phyloP scores from a whole-genome alignment of 1,140 invertebrate genomes.

The Thaumatotibia leucotreta region DNA sequence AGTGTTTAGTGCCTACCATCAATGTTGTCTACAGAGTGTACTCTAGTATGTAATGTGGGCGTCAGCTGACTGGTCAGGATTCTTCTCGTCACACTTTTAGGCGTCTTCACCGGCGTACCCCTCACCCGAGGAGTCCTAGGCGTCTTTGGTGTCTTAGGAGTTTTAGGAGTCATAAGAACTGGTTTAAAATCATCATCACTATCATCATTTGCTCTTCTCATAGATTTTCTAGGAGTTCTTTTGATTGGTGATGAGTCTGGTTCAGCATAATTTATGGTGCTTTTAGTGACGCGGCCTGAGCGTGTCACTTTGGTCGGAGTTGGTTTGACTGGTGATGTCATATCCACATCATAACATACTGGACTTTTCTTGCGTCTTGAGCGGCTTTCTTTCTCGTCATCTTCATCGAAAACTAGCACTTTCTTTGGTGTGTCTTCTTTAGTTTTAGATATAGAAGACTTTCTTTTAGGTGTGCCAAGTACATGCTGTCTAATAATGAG shows the following conservation, averaged over 20 bases:
- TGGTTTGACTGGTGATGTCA: background rate
- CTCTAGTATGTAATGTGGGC: conserved; percentile 55
- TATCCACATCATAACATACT: background rate
- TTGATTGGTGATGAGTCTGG: conserved; percentile 51
- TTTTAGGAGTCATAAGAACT: conserved; percentile 40
- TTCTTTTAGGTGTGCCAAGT: conserved; percentile 52
- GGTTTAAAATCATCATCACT: conserved; percentile 59
- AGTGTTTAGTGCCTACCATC: conserved; percentile 40
- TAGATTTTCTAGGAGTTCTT: conserved; percentile 41
- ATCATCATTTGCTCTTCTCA: conserved; percentile 35
- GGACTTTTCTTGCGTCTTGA: background rate
- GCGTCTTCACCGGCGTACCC: conserved; percentile 33
- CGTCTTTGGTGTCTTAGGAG: conserved; percentile 46
- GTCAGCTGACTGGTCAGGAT: conserved; percentile 61
- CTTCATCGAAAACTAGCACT: conserved; percentile 47
- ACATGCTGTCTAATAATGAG: conserved; percentile 58
- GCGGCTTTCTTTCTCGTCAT: conserved; percentile 25
- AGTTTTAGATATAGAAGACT: conserved; percentile 38
- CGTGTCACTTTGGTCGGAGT: conserved; percentile 30
- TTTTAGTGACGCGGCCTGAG: conserved; percentile 35
- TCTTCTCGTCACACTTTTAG: conserved; percentile 50
- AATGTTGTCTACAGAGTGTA: conserved; percentile 59
- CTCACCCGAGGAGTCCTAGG: conserved; percentile 35
- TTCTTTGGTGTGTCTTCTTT: conserved; percentile 57
- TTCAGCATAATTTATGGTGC: conserved; percentile 43